Conservation (phyloP, 2,797 vertebrate genomes). For the Falco novaeseelandiae region DNA sequence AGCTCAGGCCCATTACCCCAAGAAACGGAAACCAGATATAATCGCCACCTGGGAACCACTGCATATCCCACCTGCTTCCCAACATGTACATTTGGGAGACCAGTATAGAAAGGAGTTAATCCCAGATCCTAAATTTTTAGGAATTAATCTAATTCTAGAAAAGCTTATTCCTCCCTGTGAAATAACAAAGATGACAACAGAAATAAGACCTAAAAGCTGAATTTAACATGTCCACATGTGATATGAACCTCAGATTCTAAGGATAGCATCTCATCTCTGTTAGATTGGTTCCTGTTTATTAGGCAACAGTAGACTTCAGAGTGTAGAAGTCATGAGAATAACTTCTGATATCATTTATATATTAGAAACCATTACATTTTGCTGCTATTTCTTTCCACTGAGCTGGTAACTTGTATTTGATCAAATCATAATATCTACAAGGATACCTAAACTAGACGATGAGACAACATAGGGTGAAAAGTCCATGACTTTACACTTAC, state of each 20-base stretch:
- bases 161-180: background rate
- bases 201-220: background rate
- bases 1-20: background rate
- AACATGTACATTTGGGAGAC: background rate
- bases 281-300: background rate
- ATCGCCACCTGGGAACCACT: background rate
- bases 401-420: background rate
- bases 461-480: background rate
- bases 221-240: background rate
- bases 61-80: background rate
- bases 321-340: background rate
- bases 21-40: background rate
- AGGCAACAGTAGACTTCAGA: background rate
- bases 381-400: background rate
- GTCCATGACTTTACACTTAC: background rate
- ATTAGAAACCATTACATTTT: background rate
- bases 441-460: background rate
- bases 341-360: background rate
- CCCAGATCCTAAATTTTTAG: background rate
- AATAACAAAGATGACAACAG: background rate
- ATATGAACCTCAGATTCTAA: background rate
- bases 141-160: background rate
- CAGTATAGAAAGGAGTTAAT: background rate
- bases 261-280: background rate
- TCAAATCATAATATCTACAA: background rate